phyloP scores from a whole-genome alignment of 2,797 vertebrate genomes.

The Melanotaenia maccullochi region DNA sequence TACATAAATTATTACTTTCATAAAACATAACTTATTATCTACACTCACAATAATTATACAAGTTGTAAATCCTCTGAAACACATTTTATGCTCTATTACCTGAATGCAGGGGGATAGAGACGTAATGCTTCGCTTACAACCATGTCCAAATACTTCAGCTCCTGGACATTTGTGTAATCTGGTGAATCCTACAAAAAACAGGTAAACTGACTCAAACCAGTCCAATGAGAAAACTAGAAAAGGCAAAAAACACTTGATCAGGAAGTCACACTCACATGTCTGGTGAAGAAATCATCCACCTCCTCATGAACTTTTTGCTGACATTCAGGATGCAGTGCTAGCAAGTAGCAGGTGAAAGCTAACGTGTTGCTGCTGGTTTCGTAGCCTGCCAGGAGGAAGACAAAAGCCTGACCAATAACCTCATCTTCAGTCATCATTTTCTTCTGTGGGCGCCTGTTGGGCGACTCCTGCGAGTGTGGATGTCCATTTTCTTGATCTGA shows the following conservation, averaged over 20 bases:
- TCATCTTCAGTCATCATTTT: constrained; percentile 89
- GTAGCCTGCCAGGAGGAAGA: constrained; percentile 93
- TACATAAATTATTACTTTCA: not conserved
- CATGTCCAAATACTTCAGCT: constrained; percentile 95
- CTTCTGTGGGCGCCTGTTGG: constrained; percentile 59
- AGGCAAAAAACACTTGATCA: not conserved
- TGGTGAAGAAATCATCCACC: constrained; percentile 87
- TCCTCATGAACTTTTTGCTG: constrained; percentile 87
- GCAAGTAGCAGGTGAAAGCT: constrained; percentile 89
- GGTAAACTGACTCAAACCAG: not conserved
- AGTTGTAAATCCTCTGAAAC: not conserved
- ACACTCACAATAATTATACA: not conserved
- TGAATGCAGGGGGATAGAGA: constrained; percentile 94
- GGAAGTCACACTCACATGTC: constrained; percentile 84
- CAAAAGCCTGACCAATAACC: constrained; percentile 90
- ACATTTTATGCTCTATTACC: constrained; percentile 73
- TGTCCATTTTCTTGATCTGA: constrained; percentile 10
- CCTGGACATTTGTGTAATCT: constrained; percentile 87
- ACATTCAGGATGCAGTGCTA: constrained; percentile 88
- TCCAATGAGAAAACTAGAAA: not conserved
- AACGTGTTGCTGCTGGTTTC: constrained; percentile 91
- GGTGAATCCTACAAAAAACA: constrained; percentile 79
- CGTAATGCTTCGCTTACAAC: constrained; percentile 91
- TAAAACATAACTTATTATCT: not conserved
- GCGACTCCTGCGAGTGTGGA: not conserved